Base-by-base conservation (phyloP, 2,797 vertebrate genomes). In the Coracias cyanogaster region DNA sequence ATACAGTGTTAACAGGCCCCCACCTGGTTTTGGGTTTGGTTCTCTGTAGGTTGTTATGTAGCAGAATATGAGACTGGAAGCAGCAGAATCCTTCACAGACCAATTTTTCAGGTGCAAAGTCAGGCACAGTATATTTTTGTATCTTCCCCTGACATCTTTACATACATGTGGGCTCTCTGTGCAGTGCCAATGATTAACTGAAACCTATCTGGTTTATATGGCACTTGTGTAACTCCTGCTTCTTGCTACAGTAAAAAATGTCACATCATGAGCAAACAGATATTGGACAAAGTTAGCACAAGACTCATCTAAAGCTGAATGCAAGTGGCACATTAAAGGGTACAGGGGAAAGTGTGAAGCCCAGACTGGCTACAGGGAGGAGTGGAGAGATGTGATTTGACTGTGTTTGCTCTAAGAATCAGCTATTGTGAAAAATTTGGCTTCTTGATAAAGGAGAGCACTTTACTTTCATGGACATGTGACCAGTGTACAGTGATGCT, bases 401-500 rank as follows among this genome's bases (percentile, higher is more conserved):
- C 61, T 48, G 3, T 0, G 3, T 64, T 79, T 86, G 16, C 28
- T 87, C 48, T 67, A 64, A 55, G 43, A 71, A 71, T 69, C 15
- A 33, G n/a, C 45, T 65, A 64, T 61, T 25, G 69, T 48, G 46
- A 64, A 81, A 88, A 81, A 86, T 67, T 15, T 67, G n/a, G 3
- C 8, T 78, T 54, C 18, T 51, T 72, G 26, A 39, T 57, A 43
- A 65, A 22, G 10, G 21, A 92, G 9, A 52, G 26, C 22, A n/a
- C 29, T 61, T 82, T 61, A n/a, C 26, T 61, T 82, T 61, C 54
- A n/a, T 7, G 1, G 14, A 25, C 45, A 45, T 0, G 0, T 8
- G 28, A 61, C 9, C 4, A 4, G 29, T 49, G 18, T 31, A 67
- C 10, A 74, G 2, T 6, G 10, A 49, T 49, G 28, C 7, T 62